Evolutionary conservation across 2,113 vertebrate species (phyloP).

Genomic region (Pseudopipra pipra): DNA sequence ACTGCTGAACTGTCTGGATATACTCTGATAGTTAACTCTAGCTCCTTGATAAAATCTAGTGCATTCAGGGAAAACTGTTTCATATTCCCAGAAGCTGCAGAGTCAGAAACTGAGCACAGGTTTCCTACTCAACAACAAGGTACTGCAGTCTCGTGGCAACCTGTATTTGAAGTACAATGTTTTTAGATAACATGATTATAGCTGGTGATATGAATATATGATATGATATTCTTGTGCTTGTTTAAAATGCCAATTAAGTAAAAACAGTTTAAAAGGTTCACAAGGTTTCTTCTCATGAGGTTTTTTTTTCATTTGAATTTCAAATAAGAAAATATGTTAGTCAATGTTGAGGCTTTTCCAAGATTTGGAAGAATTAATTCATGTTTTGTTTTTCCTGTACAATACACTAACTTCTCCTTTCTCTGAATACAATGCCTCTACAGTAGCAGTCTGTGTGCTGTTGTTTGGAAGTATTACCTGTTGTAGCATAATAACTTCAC

Average conservation of each 20-base stretch:
- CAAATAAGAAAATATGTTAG: background rate
- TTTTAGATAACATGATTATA: background rate
- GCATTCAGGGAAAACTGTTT: background rate
- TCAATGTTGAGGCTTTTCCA: accelerated
- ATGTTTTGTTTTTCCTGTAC: background rate
- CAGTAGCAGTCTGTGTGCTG: background rate
- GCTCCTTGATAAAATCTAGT: background rate
- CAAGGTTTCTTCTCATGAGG: background rate
- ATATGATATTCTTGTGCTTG: background rate
- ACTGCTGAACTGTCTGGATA: background rate
- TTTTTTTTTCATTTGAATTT: background rate
- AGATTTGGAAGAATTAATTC: background rate
- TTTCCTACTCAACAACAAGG: accelerated
- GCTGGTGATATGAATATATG: background rate
- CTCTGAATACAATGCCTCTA: background rate
- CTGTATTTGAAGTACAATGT: background rate
- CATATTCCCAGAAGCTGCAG: background rate
- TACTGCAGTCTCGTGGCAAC: background rate
- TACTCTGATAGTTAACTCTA: background rate
- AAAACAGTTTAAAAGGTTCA: background rate
- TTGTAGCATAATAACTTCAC: background rate
- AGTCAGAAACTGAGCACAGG: background rate
- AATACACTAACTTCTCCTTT: background rate
- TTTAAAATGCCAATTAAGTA: background rate
- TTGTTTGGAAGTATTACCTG: background rate